Evolutionary conservation across 2,888 invertebrate genomes (phyloP).

Genomic region (Drosophila kanekoi): DNA sequence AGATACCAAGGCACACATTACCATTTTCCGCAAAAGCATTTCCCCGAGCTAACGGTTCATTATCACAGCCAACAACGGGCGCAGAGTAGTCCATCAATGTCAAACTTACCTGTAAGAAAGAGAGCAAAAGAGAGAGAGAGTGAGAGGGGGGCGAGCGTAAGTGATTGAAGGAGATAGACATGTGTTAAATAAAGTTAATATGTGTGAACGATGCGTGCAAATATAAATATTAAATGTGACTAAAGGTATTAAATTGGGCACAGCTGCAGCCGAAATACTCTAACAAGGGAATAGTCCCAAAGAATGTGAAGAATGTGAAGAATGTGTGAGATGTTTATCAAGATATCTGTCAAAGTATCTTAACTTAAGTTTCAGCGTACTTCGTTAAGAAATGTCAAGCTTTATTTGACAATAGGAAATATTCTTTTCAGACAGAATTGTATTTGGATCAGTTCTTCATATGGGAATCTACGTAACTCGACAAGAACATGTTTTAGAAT

Average conservation of each 20-base stretch:
- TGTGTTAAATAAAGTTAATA: slow-evolving; percentile 33
- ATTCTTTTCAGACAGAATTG: no score
- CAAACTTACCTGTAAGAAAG: slow-evolving; percentile 72
- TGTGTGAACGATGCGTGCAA: slow-evolving; percentile 19
- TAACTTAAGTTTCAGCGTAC: no score
- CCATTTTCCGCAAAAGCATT: neutral
- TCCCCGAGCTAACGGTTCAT: slow-evolving; percentile 25
- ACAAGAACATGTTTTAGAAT: no score
- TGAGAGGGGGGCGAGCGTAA: slow-evolving; percentile 11
- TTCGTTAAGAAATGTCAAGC: no score
- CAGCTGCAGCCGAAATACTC: neutral
- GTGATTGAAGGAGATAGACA: slow-evolving; percentile 41
- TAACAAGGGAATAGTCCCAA: no score
- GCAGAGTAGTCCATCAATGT: slow-evolving; percentile 70
- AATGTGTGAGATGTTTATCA: no score
- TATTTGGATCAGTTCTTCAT: no score
- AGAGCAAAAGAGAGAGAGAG: slow-evolving; percentile 15
- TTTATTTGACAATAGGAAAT: no score
- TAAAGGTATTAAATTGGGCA: neutral
- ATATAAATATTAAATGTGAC: slow-evolving; percentile 35
- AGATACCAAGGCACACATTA: slow-evolving; percentile 1
- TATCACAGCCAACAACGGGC: slow-evolving; percentile 24
- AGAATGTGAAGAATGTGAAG: no score
- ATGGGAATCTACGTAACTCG: no score
- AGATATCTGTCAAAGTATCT: no score